phyloP scores from a whole-genome alignment of 2,113 vertebrate genomes.

The Pionites leucogaster region DNA sequence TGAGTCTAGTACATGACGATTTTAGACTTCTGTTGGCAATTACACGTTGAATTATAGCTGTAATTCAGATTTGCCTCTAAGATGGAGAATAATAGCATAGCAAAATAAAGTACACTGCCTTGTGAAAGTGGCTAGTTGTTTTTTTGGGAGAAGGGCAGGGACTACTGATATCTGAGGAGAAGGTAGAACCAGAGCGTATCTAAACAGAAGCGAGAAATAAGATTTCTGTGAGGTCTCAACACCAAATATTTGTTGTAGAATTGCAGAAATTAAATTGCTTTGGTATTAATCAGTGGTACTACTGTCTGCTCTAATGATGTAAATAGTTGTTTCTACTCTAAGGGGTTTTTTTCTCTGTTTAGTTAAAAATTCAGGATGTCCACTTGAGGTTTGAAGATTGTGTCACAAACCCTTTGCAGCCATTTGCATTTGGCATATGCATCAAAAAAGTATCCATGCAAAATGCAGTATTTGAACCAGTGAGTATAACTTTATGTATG shows the following conservation, averaged over 20 bases:
- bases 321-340: not conserved
- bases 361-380: slow-evolving; percentile 97
- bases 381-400: slow-evolving; percentile 95
- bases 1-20: not conserved
- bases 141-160: not conserved
- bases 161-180: not conserved
- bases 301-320: not conserved
- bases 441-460: slow-evolving; percentile 95
- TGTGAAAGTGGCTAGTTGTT: not conserved
- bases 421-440: slow-evolving; percentile 91
- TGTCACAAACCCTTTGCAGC: slow-evolving; percentile 82
- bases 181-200: not conserved
- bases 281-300: not conserved
- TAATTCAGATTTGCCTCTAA: not conserved
- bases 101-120: not conserved
- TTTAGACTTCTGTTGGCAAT: not conserved
- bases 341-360: not conserved
- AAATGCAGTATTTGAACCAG: slow-evolving; percentile 88
- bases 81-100: not conserved
- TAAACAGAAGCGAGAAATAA: not conserved
- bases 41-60: not conserved
- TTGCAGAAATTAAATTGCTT: not conserved
- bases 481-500: slow-evolving; percentile 62
- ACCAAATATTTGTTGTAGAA: not conserved
- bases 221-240: not conserved